Evolutionary conservation across 1,140 invertebrate species (phyloP).

Genomic region (Pygmarrhopalites habei): DNA sequence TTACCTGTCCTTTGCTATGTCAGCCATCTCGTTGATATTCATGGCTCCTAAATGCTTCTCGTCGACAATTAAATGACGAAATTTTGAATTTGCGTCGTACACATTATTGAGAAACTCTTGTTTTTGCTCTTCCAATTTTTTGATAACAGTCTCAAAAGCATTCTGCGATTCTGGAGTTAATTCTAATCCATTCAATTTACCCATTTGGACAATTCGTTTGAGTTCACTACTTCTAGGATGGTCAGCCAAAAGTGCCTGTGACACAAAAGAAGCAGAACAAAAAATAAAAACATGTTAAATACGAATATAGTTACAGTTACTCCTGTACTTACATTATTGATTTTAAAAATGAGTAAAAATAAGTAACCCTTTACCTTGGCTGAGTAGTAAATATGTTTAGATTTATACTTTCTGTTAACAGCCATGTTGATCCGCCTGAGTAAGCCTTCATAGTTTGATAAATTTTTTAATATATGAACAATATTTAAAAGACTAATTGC

Average conservation of each 20-base stretch:
- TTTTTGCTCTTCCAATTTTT: conserved; percentile 50
- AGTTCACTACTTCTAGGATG: background rate
- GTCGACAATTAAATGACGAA: conserved; percentile 61
- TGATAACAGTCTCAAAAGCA: conserved; percentile 1
- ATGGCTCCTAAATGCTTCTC: conserved; percentile 60
- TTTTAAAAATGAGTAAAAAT: background rate
- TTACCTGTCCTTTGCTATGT: conserved; percentile 56
- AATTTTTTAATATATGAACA: background rate
- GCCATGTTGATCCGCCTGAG: background rate
- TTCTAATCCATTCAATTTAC: background rate
- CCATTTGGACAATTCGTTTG: background rate
- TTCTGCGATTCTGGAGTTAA: background rate
- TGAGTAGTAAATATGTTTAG: background rate
- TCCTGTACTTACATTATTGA: background rate
- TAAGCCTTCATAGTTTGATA: background rate
- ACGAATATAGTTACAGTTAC: background rate
- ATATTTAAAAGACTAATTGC: conserved; percentile 2
- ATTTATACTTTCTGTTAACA: background rate
- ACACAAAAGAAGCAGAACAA: too few species aligned
- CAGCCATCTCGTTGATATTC: conserved; percentile 60
- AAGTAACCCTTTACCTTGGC: background rate
- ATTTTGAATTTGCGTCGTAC: conserved; percentile 54
- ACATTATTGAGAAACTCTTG: conserved; percentile 57
- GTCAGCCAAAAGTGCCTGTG: background rate
- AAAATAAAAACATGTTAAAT: background rate